These are phyloP conservation scores for Rosalia funebris DNA, from an alignment of 2,888 invertebrate genomes.

Conservation along the genomic window DNA sequence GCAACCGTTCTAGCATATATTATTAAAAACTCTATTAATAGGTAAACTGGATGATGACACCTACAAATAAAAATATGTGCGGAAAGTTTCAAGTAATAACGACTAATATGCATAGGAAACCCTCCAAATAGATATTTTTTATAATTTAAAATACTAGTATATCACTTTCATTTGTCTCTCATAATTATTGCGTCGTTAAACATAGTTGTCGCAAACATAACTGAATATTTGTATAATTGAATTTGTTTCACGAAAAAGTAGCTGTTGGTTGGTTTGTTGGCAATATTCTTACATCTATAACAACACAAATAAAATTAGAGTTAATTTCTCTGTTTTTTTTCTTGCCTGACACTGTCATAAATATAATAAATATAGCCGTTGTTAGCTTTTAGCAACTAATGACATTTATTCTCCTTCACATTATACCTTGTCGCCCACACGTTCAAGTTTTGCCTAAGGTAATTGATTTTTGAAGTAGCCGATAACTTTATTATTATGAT, in stretches of 20 bases:
- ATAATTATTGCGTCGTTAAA: slow-evolving; percentile 2
- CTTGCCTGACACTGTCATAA: neutral
- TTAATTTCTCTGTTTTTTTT: neutral
- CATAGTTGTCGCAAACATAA: neutral
- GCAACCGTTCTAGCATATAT: no score
- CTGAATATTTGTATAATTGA: neutral
- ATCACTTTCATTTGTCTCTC: no score
- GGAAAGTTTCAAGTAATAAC: no score
- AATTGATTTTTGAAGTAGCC: slow-evolving; percentile 13
- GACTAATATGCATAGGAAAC: no score
- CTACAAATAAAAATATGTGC: no score
- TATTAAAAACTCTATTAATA: no score
- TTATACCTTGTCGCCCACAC: slow-evolving; percentile 11
- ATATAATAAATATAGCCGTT: neutral
- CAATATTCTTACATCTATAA: slow-evolving; percentile 7
- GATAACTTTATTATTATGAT: slow-evolving; percentile 15
- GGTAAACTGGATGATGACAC: no score
- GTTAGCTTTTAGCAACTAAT: slow-evolving; percentile 10
- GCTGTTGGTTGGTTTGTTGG: slow-evolving; percentile 1
- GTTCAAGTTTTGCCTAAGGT: slow-evolving; percentile 2
- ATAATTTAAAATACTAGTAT: no score
- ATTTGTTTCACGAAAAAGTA: neutral
- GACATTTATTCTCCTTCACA: slow-evolving; percentile 12
- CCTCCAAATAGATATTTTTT: no score
- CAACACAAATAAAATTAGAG: slow-evolving; percentile 5